Base-by-base conservation (phyloP, 2,888 invertebrate species). In the Euplexia lucipara region DNA sequence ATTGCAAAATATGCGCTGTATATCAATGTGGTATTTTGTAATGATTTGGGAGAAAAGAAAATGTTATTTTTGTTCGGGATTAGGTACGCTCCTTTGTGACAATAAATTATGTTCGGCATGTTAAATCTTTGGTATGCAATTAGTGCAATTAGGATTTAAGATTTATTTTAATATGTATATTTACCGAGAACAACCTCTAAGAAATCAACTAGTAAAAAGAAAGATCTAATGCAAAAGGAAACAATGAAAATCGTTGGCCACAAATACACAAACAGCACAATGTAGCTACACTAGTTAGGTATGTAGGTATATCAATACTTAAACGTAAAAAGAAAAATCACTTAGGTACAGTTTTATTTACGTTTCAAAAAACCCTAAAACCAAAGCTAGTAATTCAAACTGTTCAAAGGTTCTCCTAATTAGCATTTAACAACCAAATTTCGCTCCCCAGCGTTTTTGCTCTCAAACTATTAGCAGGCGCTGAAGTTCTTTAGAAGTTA, bases 1-100 rank as follows among this genome's bases (percentile, higher is more conserved):
- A 60, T 63, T 72, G 72, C 72, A 62, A 72, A 72, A 68, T 76
- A 71, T 75, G 72, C 65, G 70, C 61, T 56, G 66, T 74, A 59
- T 71, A 71, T 71, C 75, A 75, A 58, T 56, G 54, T 66, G 44
- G 51, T 37, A 34, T 51, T 39, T 69, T 74, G 69, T 62, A 67
- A 75, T 71, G 61, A 71, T 60, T 60, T 45, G 1, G 71, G 57
- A 30, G 42, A 66, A 70, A 45, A 49, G 37, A 39, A 26, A 63
- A 59, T 42, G 42, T 51, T 30, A 6, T 73, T 35, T 68, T 37
- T 45, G 54, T 45, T 51, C 14, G 30, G 32, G 7, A 16, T 37
- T n/a, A n/a, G n/a, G n/a, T n/a, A 30, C 5, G 20, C 45, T 44
- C 1, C 37, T 45, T 54, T 70, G 41, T 34, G 20, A 10, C 12